A percentile compares a stretch with the other conserved stretches of the same genome.
Evolutionary conservation across 2,797 vertebrate genomes (phyloP).

Genomic region (Poecile montanus): DNA sequence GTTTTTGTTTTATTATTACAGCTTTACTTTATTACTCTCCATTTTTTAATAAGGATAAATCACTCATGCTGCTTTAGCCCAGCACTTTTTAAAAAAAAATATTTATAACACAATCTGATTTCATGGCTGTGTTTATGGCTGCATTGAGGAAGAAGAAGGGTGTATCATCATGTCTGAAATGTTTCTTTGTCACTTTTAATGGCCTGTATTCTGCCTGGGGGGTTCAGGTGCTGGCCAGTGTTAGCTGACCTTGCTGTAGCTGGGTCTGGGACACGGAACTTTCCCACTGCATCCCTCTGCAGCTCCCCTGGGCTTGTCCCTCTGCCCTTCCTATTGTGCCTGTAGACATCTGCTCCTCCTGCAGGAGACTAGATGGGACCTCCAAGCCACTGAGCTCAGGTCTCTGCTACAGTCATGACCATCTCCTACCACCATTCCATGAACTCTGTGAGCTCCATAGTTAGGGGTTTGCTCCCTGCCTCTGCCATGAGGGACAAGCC

Average conservation of each 20-base stretch:
- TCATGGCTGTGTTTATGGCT: neutral
- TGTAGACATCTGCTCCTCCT: neutral
- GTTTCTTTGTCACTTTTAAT: neutral
- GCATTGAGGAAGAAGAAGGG: neutral
- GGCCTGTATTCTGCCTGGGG: neutral
- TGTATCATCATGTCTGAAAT: neutral
- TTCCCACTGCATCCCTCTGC: neutral
- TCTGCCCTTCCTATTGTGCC: fast-evolving
- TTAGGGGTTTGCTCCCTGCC: neutral
- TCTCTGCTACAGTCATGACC: neutral
- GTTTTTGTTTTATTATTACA: conserved; percentile 35
- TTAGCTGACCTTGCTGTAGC: neutral
- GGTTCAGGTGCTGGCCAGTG: neutral
- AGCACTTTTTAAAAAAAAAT: neutral
- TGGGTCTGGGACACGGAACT: neutral
- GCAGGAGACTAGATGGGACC: neutral
- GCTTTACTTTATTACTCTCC: conserved; percentile 41
- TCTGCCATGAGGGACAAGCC: neutral
- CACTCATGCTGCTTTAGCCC: conserved; percentile 13
- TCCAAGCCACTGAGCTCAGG: neutral
- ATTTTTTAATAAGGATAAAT: conserved; percentile 48
- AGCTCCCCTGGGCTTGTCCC: neutral
- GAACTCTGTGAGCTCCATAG: neutral
- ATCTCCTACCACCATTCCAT: neutral
- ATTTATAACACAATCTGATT: conserved; percentile 19